Base-by-base conservation (phyloP, 2,113 vertebrate species). In the Australoheros scitulus region DNA sequence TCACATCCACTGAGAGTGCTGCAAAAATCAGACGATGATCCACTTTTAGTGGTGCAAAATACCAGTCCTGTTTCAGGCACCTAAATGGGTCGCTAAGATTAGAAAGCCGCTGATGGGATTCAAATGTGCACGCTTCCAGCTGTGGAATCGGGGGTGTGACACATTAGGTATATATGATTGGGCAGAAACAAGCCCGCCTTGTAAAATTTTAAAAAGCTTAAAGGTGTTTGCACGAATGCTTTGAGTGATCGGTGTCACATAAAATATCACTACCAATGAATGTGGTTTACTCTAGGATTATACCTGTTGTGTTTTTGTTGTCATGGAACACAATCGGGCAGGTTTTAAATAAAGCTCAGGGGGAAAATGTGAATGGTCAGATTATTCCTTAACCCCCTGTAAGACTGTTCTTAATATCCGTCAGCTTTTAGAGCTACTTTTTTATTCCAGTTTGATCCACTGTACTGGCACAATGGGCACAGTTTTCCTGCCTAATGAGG, bases 61-160 rank as follows among this genome's bases (percentile, higher is more conserved):
- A 59, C 38, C 70, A 55, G 41, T n/a, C 47, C 77, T 29, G 58
- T 87, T 83, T 80, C 43, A 18, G 76, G 64, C 24, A 20, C 41
- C 43, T 63, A 88, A 90, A 89, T 89, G 83, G 87, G 90, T 88
- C 85, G 52, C 90, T 87, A 79, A 88, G 85, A 90, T 92, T 90
- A 89, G 81, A 91, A 83, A 83, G 38, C 17, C 58, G 17, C 87
- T n/a, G 52, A 56, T 65, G 79, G 81, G 81, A 85, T 59, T 82
- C 36, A 60, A 58, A 80, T 34, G 9, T n/a, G 14, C 64, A 76
- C 2, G 11, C 41, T 29, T 74, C 20, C 57, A 68, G 47, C 61
- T 34, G n/a, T 60, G 64, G 41, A 47, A 75, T 59, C 52, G 32
- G 65, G 4, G 24, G 11, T 13, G 52, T 17, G 50, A 70, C 57